Percentiles rank a stretch among this genome's conserved stretches.
Evolutionary conservation across 2,888 invertebrate species (phyloP).

Genomic region (Cheilosia variabilis): DNA sequence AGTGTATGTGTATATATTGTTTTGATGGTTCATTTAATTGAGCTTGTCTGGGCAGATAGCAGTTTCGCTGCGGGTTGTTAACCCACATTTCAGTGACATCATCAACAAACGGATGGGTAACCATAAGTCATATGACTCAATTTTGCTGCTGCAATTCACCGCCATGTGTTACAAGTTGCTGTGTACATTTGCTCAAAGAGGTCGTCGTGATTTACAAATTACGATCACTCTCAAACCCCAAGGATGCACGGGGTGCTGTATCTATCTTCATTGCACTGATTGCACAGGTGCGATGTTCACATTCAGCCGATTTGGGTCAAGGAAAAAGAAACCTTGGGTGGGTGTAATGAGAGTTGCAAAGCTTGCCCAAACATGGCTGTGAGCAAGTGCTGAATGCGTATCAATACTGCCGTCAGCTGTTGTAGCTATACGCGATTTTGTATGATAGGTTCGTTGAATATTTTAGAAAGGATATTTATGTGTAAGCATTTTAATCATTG

Average conservation of each 20-base stretch:
- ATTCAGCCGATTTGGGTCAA: slow-evolving; percentile 52
- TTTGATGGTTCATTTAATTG: slow-evolving; percentile 29
- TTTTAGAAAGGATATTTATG: no score
- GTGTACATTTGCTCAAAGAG: neutral
- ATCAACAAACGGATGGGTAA: slow-evolving; percentile 5
- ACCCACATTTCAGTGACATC: slow-evolving; percentile 49
- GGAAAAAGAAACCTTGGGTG: slow-evolving; percentile 49
- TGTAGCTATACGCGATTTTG: neutral
- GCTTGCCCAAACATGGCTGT: slow-evolving; percentile 25
- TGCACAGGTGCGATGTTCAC: slow-evolving; percentile 20
- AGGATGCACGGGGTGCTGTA: slow-evolving; percentile 32
- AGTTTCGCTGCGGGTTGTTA: slow-evolving; percentile 32
- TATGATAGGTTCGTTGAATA: no score
- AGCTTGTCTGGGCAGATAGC: slow-evolving; percentile 40
- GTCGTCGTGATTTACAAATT: slow-evolving; percentile 60
- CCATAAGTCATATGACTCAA: slow-evolving; percentile 28
- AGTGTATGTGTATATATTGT: neutral
- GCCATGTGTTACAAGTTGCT: neutral
- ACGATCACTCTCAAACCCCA: slow-evolving; percentile 14
- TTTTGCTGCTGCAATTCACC: neutral
- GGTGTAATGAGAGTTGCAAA: slow-evolving; percentile 27
- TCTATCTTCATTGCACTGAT: slow-evolving; percentile 8
- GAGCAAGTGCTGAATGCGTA: slow-evolving; percentile 8
- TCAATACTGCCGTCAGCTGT: slow-evolving; percentile 11
- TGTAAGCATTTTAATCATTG: no score